These are phyloP conservation scores for Stegodyphus mimosarum DNA, from an alignment of 1,140 invertebrate species.

Conservation along the genomic window DNA sequence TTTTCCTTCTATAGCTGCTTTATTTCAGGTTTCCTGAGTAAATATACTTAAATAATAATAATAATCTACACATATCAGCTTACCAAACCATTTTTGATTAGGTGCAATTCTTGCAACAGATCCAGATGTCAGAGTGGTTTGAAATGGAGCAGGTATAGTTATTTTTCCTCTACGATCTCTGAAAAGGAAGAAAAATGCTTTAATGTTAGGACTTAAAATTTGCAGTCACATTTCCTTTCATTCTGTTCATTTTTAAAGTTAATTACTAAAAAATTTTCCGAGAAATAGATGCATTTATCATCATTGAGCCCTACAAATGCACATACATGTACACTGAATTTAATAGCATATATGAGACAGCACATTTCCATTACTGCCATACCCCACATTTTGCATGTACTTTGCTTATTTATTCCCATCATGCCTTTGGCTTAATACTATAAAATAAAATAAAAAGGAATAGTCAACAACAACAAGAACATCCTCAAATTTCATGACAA, in stretches of 20 bases:
- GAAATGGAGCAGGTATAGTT: constrained; percentile 92
- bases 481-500: too few species aligned
- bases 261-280: not conserved
- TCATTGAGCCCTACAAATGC: not conserved
- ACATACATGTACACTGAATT: not conserved
- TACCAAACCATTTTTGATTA: constrained; percentile 98
- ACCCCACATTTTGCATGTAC: too few species aligned
- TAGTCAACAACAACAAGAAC: too few species aligned
- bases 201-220: not conserved
- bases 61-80: constrained; percentile 66
- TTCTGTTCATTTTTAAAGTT: not conserved
- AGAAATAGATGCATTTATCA: too few species aligned
- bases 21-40: too few species aligned
- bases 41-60: not conserved
- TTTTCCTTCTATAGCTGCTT: too few species aligned
- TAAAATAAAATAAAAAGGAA: too few species aligned
- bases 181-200: constrained; percentile 59
- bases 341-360: not conserved
- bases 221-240: not conserved
- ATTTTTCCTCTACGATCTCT: constrained; percentile 91
- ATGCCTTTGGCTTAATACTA: too few species aligned
- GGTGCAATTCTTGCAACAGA: constrained; percentile 94
- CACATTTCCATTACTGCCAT: not conserved
- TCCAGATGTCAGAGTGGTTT: constrained; percentile 88
- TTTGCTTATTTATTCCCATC: too few species aligned